phyloP scores from a whole-genome alignment of 1,140 invertebrate genomes.

The Heliconius congener region DNA sequence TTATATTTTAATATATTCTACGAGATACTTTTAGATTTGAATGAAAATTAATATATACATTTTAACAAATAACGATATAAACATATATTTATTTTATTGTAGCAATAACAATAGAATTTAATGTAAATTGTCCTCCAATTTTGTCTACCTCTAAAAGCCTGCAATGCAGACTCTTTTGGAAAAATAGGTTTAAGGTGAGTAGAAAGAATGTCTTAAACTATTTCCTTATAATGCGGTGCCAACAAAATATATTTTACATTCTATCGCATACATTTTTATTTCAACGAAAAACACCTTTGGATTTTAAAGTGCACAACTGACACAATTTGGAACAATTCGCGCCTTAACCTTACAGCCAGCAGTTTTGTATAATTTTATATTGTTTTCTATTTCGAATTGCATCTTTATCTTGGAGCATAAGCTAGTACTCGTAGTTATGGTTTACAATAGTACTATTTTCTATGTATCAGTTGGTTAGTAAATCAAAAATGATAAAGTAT shows the following conservation, averaged over 20 bases:
- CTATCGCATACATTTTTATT: conserved; percentile 25
- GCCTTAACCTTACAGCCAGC: conserved; percentile 13
- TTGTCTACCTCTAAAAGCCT: conserved; percentile 40
- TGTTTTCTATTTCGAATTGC: conserved; percentile 22
- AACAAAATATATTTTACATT: conserved; percentile 23
- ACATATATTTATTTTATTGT: no score
- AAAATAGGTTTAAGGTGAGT: conserved; percentile 1
- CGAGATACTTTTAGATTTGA: no score
- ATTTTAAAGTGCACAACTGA: conserved; percentile 21
- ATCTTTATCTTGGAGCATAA: conserved; percentile 18
- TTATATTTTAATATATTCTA: no score
- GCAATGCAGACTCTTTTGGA: conserved; percentile 47
- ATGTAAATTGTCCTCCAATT: not conserved
- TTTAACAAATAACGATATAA: no score
- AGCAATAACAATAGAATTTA: no score
- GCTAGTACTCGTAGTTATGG: not conserved
- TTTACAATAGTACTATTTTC: no score
- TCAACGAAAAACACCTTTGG: conserved; percentile 17
- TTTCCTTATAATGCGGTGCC: conserved; percentile 25
- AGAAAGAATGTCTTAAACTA: conserved; percentile 22
- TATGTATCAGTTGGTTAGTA: no score
- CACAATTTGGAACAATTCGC: conserved; percentile 14
- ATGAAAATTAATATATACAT: no score
- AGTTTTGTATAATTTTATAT: conserved; percentile 19
- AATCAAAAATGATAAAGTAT: no score